Conservation (phyloP, 23 tunicate species). For the Diplosoma virens region DNA sequence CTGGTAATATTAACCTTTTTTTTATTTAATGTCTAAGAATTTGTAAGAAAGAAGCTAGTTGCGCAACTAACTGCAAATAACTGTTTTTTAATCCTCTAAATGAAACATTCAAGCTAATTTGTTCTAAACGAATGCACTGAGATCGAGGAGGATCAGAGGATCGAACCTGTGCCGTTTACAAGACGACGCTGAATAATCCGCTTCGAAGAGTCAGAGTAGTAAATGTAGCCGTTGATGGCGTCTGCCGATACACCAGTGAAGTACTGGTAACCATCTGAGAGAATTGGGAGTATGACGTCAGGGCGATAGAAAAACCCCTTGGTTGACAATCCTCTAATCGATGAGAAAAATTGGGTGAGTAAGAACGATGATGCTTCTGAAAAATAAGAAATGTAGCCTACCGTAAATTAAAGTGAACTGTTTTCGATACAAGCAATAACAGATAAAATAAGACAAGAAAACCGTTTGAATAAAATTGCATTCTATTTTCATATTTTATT, state of each 20-base stretch:
- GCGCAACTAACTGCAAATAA: neutral
- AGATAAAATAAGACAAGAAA: too few relatives aligned
- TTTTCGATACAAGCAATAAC: too few relatives aligned
- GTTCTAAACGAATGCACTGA: neutral
- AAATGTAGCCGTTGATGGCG: constrained; percentile 62
- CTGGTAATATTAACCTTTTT: too few relatives aligned
- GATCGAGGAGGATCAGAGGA: too few relatives aligned
- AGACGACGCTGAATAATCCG: constrained; percentile 33
- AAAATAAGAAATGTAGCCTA: too few relatives aligned
- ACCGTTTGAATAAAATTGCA: too few relatives aligned
- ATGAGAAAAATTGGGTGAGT: constrained; percentile 29
- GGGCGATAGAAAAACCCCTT: neutral
- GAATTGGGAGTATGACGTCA: constrained; percentile 63
- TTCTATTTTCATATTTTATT: too few relatives aligned
- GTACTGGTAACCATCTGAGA: constrained; percentile 15
- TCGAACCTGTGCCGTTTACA: constrained; percentile 53
- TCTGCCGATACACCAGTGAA: constrained; percentile 52
- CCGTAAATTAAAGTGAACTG: too few relatives aligned
- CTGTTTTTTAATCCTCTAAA: neutral
- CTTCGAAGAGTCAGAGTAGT: constrained; percentile 52
- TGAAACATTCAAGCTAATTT: neutral
- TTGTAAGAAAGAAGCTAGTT: neutral
- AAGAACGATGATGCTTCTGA: constrained; percentile 38
- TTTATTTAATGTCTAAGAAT: too few relatives aligned
- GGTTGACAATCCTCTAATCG: constrained; percentile 57